A percentile compares a stretch with the other conserved stretches of the same genome.
Conservation (phyloP, 2,113 vertebrate species). For the Poeciliopsis prolifica region DNA sequence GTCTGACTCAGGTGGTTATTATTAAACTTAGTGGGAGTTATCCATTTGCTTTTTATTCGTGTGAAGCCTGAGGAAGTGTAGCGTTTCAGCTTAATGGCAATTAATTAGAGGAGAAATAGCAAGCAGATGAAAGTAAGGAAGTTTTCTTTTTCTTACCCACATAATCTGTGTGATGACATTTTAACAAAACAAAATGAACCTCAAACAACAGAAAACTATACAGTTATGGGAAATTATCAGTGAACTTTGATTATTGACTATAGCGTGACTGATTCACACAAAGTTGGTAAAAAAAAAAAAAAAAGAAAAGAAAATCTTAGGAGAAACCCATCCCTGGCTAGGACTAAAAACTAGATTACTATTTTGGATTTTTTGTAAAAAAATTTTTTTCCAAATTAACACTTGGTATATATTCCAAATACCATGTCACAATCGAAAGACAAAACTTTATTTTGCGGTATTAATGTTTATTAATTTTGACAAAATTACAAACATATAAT, state of each 20-base stretch:
- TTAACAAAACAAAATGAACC: no score
- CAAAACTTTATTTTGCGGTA: no score
- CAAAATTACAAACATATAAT: no score
- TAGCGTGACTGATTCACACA: not conserved
- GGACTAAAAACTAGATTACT: not conserved
- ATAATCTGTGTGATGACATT: slow-evolving; percentile 2
- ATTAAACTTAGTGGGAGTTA: slow-evolving; percentile 52
- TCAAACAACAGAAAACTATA: no score
- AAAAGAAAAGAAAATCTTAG: not conserved
- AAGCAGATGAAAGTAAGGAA: slow-evolving; percentile 1
- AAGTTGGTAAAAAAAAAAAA: not conserved
- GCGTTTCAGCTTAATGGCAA: slow-evolving; percentile 31
- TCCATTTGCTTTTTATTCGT: slow-evolving; percentile 57
- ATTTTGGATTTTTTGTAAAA: no score
- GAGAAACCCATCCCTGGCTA: not conserved
- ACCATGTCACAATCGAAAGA: no score
- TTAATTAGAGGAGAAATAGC: slow-evolving; percentile 32
- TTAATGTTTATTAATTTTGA: no score
- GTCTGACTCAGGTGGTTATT: slow-evolving; percentile 57
- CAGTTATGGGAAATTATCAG: no score
- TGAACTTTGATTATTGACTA: no score
- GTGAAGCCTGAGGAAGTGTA: slow-evolving; percentile 23
- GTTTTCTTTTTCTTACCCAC: not conserved
- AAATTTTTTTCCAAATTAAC: no score
- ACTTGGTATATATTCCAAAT: no score